These are phyloP conservation scores for Condylura cristata DNA, from an alignment of 2,113 vertebrate species.

Conservation along the genomic window DNA sequence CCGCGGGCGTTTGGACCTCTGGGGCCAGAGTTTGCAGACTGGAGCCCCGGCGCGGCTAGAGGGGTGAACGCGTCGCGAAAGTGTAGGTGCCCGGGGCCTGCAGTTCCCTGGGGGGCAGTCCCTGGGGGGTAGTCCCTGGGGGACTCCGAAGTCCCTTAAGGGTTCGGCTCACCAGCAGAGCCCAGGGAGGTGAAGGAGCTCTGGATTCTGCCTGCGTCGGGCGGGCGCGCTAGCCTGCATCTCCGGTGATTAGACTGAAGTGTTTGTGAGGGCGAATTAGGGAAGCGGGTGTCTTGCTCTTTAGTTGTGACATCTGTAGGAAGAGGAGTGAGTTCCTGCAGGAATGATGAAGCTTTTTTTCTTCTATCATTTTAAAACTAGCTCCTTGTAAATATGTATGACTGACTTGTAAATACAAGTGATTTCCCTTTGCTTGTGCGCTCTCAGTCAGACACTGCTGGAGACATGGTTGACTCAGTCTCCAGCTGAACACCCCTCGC, in stretches of 20 bases:
- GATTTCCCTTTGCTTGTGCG: neutral
- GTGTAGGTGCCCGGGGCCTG: neutral
- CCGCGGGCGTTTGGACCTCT: neutral
- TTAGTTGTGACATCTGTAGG: slow-evolving; percentile 43
- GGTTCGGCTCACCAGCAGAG: neutral
- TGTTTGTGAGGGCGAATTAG: slow-evolving; percentile 24
- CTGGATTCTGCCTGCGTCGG: neutral
- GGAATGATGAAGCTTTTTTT: slow-evolving; percentile 36
- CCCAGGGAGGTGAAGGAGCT: neutral
- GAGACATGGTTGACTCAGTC: no score
- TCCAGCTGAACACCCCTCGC: no score
- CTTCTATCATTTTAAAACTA: slow-evolving; percentile 1
- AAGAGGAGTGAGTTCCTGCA: slow-evolving; percentile 40
- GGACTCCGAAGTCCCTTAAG: neutral
- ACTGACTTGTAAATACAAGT: neutral
- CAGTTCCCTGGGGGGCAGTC: neutral
- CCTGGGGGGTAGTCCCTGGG: no score
- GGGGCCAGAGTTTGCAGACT: neutral
- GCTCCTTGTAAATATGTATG: neutral
- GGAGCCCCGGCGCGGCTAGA: neutral
- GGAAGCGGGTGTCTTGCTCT: slow-evolving; percentile 49
- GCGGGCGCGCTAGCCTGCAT: neutral
- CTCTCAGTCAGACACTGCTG: no score
- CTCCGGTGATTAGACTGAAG: slow-evolving; percentile 12
- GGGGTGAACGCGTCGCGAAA: neutral